These are phyloP conservation scores for Peromyscus polionotus DNA, from an alignment of 2,113 vertebrate genomes.

Conservation along the genomic window DNA sequence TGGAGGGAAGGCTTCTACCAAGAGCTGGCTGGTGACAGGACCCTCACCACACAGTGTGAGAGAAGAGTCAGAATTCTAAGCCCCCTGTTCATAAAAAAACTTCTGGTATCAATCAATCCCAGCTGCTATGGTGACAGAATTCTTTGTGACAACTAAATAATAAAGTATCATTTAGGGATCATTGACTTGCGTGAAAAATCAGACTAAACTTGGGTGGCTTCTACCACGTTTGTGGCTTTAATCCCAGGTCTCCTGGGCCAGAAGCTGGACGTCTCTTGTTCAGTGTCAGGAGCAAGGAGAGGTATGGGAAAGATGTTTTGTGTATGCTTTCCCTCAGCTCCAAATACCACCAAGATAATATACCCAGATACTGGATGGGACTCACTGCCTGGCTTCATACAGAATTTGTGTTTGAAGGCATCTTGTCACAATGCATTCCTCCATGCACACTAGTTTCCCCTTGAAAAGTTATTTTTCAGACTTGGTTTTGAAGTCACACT, in stretches of 20 bases:
- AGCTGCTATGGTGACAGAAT: slow-evolving; percentile 55
- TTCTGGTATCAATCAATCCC: background rate
- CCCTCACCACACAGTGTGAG: background rate
- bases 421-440: background rate
- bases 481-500: slow-evolving; percentile 58
- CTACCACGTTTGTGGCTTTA: background rate
- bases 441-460: background rate
- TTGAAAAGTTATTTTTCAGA: slow-evolving; percentile 35
- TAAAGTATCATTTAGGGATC: slow-evolving; percentile 42
- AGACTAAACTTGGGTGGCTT: background rate
- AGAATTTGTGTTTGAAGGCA: background rate
- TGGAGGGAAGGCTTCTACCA: accelerated
- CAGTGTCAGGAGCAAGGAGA: background rate
- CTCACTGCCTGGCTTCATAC: background rate
- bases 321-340: background rate
- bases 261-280: background rate
- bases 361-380: too few relatives aligned
- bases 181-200: slow-evolving; percentile 9
- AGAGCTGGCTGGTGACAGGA: accelerated
- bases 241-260: background rate
- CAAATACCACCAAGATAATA: background rate
- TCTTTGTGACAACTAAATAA: slow-evolving; percentile 1
- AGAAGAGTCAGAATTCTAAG: background rate
- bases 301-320: background rate
- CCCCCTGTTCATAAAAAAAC: background rate